Conservation (phyloP, 2,797 vertebrate species). For the Smutsia gigantea region DNA sequence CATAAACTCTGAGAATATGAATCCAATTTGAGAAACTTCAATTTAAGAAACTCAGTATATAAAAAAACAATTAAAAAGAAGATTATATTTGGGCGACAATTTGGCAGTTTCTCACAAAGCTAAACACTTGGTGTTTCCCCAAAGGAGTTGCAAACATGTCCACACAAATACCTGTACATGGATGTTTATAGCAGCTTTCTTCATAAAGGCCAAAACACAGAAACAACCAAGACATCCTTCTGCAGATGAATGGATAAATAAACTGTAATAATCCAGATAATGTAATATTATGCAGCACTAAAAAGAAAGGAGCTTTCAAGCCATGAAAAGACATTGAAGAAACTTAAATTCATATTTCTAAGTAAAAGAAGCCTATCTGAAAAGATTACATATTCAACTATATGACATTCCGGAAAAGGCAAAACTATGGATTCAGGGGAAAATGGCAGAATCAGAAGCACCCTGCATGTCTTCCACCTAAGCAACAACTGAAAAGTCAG, state of each 20-base stretch:
- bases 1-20: conserved; percentile 13
- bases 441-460: background rate
- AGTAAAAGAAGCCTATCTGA: background rate
- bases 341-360: background rate
- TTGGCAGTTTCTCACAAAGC: background rate
- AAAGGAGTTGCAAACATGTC: conserved; percentile 23
- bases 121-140: conserved; percentile 15
- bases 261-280: background rate
- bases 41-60: conserved; percentile 15
- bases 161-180: conserved; percentile 8
- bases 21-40: background rate
- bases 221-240: conserved; percentile 19
- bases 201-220: conserved; percentile 31
- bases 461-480: background rate
- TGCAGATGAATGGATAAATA: background rate
- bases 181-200: conserved; percentile 42
- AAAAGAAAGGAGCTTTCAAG: conserved; percentile 2
- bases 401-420: background rate
- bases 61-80: background rate
- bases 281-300: background rate
- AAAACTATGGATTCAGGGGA: background rate
- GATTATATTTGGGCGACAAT: background rate
- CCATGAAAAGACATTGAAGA: conserved; percentile 24
- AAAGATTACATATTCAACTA: background rate
- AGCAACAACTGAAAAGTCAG: background rate